Base-by-base conservation (phyloP, 1,140 invertebrate genomes). In the Bombus balteatus region DNA sequence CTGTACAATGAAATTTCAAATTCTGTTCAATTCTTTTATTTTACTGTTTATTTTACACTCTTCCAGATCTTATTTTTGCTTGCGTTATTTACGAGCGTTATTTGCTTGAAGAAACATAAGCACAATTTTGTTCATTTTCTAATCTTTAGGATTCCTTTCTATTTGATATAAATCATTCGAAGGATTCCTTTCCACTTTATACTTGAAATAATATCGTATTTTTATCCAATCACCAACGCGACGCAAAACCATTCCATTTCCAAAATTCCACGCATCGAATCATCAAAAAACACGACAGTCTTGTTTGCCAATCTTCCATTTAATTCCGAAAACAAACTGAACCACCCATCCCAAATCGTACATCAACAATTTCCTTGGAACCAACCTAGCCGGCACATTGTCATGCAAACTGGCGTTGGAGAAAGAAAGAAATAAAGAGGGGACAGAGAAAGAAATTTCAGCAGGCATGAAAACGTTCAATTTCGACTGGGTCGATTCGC, bases 361-460 rank as follows among this genome's bases (percentile, higher is more conserved):
- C 76, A n/a, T 76, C 74, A 78, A 78, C 76, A 15, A 75, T 47
- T 66, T 76, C 32, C 34, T n/a, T 25, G 6, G 9, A 59, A 28
- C 37, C 18, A 28, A 13, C 3, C n/a, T 32, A 3, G 1, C 25
- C 28, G 39, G 1, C 1, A 5, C 59, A 83, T 83, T 83, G n/a
- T 28, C 74, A 84, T 84, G 82, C 82, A 84, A 79, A 84, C 75
- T 79, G 62, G n/a, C 18, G 15, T 18, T 34, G 34, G 25, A 39
- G 41, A 32, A 32, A n/a, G 13, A 41, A 28, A 4, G 68, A 39
- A 78, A 39, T 25, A 65, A 78, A 41, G 80, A 71, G 66, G 73
- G 57, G 39, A 77, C 34, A 32, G 2, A 65, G 39, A 43, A n/a
- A 37, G 18, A 77, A 70, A 85, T 80, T 85, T 57, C 62, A 57